Evolutionary conservation across 1,140 invertebrate species (phyloP).

Genomic region (Lasioglossum albipes): DNA sequence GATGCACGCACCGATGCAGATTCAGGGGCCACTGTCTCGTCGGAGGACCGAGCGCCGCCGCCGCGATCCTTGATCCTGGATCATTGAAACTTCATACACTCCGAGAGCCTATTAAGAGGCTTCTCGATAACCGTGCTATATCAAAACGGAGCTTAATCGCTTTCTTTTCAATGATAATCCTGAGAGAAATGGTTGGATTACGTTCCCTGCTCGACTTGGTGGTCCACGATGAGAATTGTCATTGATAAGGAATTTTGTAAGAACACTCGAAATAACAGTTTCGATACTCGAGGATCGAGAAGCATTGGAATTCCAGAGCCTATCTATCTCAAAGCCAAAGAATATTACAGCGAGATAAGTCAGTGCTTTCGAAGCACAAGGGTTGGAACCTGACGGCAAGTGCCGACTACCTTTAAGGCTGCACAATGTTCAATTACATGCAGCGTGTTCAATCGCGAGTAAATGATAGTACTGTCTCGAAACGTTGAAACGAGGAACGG

Average conservation of each 20-base stretch:
- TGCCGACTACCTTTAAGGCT: not conserved
- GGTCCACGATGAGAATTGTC: not conserved
- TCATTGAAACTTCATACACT: not conserved
- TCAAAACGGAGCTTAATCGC: no score
- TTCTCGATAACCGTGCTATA: no score
- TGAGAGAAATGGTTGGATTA: no score
- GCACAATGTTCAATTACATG: not conserved
- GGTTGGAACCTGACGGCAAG: not conserved
- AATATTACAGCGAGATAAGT: not conserved
- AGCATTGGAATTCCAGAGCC: not conserved
- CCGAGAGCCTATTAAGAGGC: no score
- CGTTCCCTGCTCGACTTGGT: no score
- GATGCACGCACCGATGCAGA: constrained; percentile 24
- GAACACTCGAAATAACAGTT: not conserved
- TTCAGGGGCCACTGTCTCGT: not conserved
- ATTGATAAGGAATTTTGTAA: not conserved
- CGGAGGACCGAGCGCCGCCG: not conserved
- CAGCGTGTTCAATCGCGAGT: not conserved
- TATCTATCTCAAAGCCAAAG: not conserved
- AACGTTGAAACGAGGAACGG: not conserved
- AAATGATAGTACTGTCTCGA: constrained; percentile 4
- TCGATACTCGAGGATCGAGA: not conserved
- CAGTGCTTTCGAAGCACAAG: not conserved
- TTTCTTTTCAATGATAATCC: no score
- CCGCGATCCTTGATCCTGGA: constrained; percentile 5